A percentile compares a stretch with the other conserved stretches of the same genome.
phyloP scores from a whole-genome alignment of 2,113 vertebrate genomes.

The Ictalurus punctatus region DNA sequence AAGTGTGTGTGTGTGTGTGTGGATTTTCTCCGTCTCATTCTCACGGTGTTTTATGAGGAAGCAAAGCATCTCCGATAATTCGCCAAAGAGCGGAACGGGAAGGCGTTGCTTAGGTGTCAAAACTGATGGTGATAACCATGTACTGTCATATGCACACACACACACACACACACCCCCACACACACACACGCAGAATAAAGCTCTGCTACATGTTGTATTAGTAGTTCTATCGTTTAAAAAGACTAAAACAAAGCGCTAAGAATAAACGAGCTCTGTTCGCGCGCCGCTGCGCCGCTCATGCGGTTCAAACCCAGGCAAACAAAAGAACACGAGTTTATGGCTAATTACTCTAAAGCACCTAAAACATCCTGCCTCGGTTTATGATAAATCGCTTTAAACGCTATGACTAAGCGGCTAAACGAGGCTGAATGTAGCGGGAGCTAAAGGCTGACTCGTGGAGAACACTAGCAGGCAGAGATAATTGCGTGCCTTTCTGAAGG shows the following conservation, averaged over 20 bases:
- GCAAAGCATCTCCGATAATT: no score
- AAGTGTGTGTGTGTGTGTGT: not conserved
- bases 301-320: conserved; percentile 26
- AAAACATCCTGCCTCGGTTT: conserved; percentile 43
- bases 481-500: conserved; percentile 44
- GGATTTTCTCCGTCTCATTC: not conserved
- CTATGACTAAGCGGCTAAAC: conserved; percentile 43
- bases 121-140: not conserved
- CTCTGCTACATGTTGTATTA: conserved; percentile 27
- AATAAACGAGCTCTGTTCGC: conserved; percentile 5
- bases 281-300: not conserved
- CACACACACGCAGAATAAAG: conserved; percentile 19
- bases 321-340: conserved; percentile 37
- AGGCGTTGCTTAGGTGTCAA: not conserved
- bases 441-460: conserved; percentile 33
- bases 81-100: not conserved
- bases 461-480: conserved; percentile 43
- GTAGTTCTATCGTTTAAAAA: conserved; percentile 9
- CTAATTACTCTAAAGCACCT: conserved; percentile 45
- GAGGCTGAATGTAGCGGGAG: conserved; percentile 35
- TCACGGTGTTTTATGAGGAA: not conserved
- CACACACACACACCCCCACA: not conserved
- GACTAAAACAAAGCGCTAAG: not conserved
- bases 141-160: not conserved
- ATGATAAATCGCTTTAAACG: conserved; percentile 39